Percentiles rank a stretch among this genome's conserved stretches.
Conservation (phyloP, 2,797 vertebrate species). For the Mustela erminea region DNA sequence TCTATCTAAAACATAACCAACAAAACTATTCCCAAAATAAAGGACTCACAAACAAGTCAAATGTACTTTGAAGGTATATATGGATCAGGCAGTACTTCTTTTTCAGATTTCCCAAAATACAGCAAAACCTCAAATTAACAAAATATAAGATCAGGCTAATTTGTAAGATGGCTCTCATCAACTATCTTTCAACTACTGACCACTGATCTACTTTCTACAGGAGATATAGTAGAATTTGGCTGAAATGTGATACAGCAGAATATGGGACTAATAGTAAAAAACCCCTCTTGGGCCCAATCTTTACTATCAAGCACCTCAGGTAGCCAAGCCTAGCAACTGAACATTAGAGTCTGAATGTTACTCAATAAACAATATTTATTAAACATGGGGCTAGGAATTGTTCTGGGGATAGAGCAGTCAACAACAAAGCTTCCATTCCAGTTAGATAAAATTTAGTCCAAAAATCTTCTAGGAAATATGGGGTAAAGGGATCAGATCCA, state of each 20-base stretch:
- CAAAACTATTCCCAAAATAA: background rate
- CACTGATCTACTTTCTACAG: background rate
- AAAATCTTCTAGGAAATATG: background rate
- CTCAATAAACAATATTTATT: background rate
- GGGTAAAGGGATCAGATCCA: background rate
- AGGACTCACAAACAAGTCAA: background rate
- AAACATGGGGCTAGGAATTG: background rate
- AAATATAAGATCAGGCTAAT: background rate
- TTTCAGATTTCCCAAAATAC: background rate
- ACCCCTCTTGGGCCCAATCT: background rate
- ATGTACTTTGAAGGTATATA: background rate
- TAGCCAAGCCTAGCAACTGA: background rate
- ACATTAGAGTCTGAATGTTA: background rate
- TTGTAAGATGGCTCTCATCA: background rate
- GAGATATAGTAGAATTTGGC: background rate
- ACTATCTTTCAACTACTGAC: background rate
- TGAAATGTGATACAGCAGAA: background rate
- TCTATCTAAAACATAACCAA: background rate
- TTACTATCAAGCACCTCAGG: background rate
- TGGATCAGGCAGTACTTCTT: background rate
- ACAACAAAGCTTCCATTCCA: conserved; percentile 13
- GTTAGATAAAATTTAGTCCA: background rate
- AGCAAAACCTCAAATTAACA: conserved; percentile 33
- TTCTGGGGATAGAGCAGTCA: background rate
- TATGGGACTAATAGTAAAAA: background rate